Evolutionary conservation across 2,113 vertebrate species (phyloP), one percentile per base, ranked within the genome.

Genomic region (Clarias macrocephalus): DNA sequence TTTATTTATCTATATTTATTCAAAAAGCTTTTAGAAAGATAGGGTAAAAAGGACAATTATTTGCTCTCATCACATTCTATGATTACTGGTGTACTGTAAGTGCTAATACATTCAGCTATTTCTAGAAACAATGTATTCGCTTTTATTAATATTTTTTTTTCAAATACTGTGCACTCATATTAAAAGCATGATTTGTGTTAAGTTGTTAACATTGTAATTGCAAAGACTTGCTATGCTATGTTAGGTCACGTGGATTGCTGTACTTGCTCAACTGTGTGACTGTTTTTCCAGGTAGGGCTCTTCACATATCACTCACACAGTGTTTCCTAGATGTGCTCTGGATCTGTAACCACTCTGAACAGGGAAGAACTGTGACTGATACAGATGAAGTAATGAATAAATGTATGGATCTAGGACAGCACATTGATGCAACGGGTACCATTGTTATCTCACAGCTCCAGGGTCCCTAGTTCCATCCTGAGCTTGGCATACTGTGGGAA

Each of bases 1-100:
- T 76, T 13, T 2, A 59, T 60, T 70, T 33, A 72, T 70, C 10
- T n/a, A 42, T 84, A 77, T 87, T 83, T 54, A 63, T 65, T 52
- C 23, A 85, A 84, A 70, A 88, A 60, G 0, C 4, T 63, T 70
- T 80, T 57, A 83, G 42, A 73, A 73, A n/a, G 25, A 3, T 66
- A 66, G n/a, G 28, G 65, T 42, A 33, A n/a, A 84, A 83, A 37
- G 6, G 16, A 57, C 25, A 48, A 60, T 18, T 48, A 48, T 60
- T 33, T 60, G 66, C 23, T n/a, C 70, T 62, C 56, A 85, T 12
- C 56, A 48, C 3, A 42, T 68, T 84, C 66, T 37, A 56, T 23
- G 8, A 59, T 72, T 73, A 84, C 54, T 66, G n/a, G n/a, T 5
- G 13, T 28, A 48, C 48, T 48, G 48, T 48, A 28, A 65, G 25